Conservation (phyloP, 2,888 invertebrate genomes). For the Magallana nippona region DNA sequence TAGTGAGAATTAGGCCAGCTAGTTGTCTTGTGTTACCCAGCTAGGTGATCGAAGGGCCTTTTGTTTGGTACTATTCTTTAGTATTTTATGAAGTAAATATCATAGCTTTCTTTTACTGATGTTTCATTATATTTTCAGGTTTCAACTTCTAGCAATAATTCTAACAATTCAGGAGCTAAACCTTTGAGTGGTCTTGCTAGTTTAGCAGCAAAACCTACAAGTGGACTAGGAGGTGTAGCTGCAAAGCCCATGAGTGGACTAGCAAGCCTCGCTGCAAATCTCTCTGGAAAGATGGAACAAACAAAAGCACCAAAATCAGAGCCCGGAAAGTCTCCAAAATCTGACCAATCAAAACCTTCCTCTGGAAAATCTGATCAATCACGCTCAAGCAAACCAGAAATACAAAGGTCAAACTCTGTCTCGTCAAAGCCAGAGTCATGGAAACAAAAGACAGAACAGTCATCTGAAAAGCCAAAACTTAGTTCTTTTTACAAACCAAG, state of each 20-base stretch:
- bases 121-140: slow-evolving; percentile 36
- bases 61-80: not conserved
- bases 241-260: slow-evolving; percentile 78
- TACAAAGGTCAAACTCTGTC: slow-evolving; percentile 11
- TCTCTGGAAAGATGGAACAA: slow-evolving; percentile 69
- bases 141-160: slow-evolving; percentile 52
- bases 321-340: slow-evolving; percentile 53
- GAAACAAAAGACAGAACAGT: not conserved
- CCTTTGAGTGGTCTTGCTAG: slow-evolving; percentile 79
- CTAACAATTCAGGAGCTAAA: slow-evolving; percentile 64
- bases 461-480: slow-evolving; percentile 29
- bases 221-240: slow-evolving; percentile 43
- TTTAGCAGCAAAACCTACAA: slow-evolving; percentile 78
- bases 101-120: not conserved
- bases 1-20: no score
- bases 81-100: not conserved
- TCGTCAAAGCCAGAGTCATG: slow-evolving; percentile 38
- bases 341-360: slow-evolving; percentile 49
- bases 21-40: no score
- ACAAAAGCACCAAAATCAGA: slow-evolving; percentile 53
- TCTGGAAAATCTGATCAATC: slow-evolving; percentile 44
- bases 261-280: slow-evolving; percentile 78
- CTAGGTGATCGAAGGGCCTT: no score
- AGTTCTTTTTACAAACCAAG: slow-evolving; percentile 42
- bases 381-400: slow-evolving; percentile 39